A percentile compares a stretch with the other conserved stretches of the same genome.
Conservation (phyloP, 2,888 invertebrate species). For the Machimus atricapillus region DNA sequence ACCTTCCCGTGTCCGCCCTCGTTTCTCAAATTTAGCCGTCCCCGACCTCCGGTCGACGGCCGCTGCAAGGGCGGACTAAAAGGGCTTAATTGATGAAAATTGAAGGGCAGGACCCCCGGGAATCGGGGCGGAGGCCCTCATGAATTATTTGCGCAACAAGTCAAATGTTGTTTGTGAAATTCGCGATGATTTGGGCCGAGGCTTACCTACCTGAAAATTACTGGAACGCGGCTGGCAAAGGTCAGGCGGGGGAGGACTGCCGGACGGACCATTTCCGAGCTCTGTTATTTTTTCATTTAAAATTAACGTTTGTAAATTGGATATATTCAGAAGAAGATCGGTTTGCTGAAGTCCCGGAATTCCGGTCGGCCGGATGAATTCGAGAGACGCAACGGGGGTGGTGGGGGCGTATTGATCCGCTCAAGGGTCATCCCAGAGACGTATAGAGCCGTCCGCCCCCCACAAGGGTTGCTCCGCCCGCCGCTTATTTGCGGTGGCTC, state of each 20-base stretch:
- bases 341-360: not conserved
- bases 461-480: not conserved
- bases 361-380: not conserved
- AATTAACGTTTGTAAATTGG: not conserved
- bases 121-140: not conserved
- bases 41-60: not conserved
- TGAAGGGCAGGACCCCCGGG: not conserved
- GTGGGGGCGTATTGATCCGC: not conserved
- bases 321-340: not conserved
- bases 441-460: not conserved
- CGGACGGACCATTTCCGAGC: not conserved
- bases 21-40: not conserved
- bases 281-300: not conserved
- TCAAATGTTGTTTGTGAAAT: not conserved
- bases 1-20: not conserved
- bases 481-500: not conserved
- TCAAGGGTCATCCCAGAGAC: not conserved
- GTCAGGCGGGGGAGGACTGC: not conserved
- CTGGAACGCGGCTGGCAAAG: not conserved
- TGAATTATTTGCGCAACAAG: not conserved
- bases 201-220: not conserved
- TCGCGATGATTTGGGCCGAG: not conserved
- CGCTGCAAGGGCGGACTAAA: not conserved
- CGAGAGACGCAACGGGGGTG: not conserved
- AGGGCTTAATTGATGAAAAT: not conserved